These are phyloP conservation scores for Andricus quercusramuli DNA, from an alignment of 2,888 invertebrate genomes.

Conservation along the genomic window DNA sequence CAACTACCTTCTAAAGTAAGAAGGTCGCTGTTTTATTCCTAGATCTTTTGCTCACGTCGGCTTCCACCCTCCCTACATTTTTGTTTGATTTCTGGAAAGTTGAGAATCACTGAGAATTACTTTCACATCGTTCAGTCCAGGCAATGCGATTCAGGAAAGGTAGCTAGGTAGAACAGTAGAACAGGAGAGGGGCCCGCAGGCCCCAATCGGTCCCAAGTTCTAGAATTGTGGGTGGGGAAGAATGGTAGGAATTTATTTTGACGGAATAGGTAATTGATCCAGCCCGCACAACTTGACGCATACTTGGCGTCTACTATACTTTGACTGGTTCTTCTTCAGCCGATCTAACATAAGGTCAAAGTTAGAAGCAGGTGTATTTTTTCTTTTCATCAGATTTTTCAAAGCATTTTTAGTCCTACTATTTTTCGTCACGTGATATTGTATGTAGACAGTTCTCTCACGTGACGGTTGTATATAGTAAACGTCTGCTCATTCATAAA, in stretches of 20 bases:
- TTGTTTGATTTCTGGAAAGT: neutral
- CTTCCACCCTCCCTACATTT: neutral
- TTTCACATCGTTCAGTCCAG: slow-evolving; percentile 23
- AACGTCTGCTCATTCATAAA: neutral
- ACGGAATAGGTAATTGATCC: slow-evolving; percentile 51
- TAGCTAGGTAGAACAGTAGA: neutral
- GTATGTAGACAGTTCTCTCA: neutral
- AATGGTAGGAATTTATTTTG: neutral
- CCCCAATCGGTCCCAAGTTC: neutral
- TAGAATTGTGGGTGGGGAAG: slow-evolving; percentile 4
- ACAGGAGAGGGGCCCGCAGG: slow-evolving; percentile 21
- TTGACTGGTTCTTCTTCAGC: slow-evolving; percentile 55
- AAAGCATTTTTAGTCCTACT: neutral
- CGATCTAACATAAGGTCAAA: neutral
- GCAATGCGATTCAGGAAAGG: slow-evolving; percentile 13
- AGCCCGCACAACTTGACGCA: slow-evolving; percentile 58
- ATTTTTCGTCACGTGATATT: neutral
- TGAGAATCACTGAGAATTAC: slow-evolving; percentile 37
- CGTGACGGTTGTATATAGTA: no score
- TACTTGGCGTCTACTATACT: slow-evolving; percentile 56
- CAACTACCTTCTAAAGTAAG: neutral
- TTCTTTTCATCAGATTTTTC: neutral
- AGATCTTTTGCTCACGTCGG: neutral
- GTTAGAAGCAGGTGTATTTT: neutral
- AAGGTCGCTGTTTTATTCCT: slow-evolving; percentile 1